Evolutionary conservation across 2,888 invertebrate genomes (phyloP), one percentile per base, ranked within the genome.

Genomic region (Hyalella azteca): DNA sequence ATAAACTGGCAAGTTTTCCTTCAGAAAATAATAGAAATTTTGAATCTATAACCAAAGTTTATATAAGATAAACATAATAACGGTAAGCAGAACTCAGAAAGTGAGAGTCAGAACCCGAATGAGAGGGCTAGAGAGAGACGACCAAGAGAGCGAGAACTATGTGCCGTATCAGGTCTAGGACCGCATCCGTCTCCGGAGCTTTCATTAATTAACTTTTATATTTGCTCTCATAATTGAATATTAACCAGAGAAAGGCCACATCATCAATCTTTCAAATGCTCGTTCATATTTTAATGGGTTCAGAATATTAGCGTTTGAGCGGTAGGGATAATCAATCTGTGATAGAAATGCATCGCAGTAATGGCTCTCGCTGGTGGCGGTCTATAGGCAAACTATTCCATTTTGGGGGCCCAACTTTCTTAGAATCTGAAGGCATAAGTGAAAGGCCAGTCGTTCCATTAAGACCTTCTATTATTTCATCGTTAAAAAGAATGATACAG

Each of bases 141-240:
- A n/a, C n/a, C n/a, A n/a, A 22, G 26, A 29, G 59, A 3, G 29
- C 26, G 59, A 59, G 59, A 59, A 59, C 26, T 36, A 4, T 66
- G 66, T 66, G 66, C 66, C 36, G 32, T 66, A 66, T 66, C 66
- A 15, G 36, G 13, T 19, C 66, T 19, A 36, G 29, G 26, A 29
- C 66, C 66, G 32, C 66, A 66, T 66, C 66, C 66, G 66, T 66
- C 66, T 66, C 66, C 19, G 26, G 36, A 66, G 36, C 66, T 66
- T 66, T 66, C 66, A 75, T 75, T 75, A 75, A 75, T 75, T 45
- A 75, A 75, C 26, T 75, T 75, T 75, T 75, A 75, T 75, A 75
- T 75, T 75, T 75, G 75, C 45, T 45, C 40, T 75, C 75, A 41
- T 75, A 75, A 75, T 75, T 75, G 75, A 75, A 66, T 66, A 66